These are phyloP conservation scores for Aplodontia rufa DNA, from an alignment of 2,113 vertebrate genomes.

Conservation along the genomic window DNA sequence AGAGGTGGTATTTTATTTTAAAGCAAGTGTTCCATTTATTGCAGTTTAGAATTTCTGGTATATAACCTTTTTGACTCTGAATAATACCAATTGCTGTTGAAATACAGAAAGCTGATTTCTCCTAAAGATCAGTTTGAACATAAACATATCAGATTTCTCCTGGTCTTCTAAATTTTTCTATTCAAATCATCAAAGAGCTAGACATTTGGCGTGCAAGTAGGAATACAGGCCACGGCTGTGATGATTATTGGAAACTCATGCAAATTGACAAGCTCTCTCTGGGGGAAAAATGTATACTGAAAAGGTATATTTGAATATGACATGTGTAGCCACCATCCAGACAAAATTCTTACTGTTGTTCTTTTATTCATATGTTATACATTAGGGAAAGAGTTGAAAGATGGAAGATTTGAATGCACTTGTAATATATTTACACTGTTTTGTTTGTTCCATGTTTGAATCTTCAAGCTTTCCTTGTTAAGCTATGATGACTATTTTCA, in stretches of 20 bases:
- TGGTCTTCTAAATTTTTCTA: neutral
- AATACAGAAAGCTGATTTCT: slow-evolving; percentile 21
- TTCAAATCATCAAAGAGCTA: neutral
- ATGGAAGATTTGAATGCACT: slow-evolving; percentile 40
- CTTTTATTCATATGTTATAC: slow-evolving; percentile 34
- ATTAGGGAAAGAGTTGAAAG: slow-evolving; percentile 6
- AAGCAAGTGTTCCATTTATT: neutral
- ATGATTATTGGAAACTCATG: slow-evolving; percentile 36
- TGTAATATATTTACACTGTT: slow-evolving; percentile 38
- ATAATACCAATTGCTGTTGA: neutral
- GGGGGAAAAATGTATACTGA: neutral
- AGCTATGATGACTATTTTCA: slow-evolving; percentile 34
- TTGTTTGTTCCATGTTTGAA: slow-evolving; percentile 34
- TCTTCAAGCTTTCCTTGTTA: slow-evolving; percentile 61
- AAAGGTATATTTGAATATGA: slow-evolving; percentile 26
- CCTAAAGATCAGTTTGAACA: neutral
- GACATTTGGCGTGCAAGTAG: neutral
- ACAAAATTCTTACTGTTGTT: neutral
- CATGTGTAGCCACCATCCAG: neutral
- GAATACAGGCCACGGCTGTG: neutral
- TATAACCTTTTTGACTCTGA: slow-evolving; percentile 18
- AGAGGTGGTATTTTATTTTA: neutral
- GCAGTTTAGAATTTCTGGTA: slow-evolving; percentile 19
- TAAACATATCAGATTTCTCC: slow-evolving; percentile 57
- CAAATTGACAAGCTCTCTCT: slow-evolving; percentile 43